Conservation (phyloP, 1,140 invertebrate genomes). For the Bradynema listronoti region DNA sequence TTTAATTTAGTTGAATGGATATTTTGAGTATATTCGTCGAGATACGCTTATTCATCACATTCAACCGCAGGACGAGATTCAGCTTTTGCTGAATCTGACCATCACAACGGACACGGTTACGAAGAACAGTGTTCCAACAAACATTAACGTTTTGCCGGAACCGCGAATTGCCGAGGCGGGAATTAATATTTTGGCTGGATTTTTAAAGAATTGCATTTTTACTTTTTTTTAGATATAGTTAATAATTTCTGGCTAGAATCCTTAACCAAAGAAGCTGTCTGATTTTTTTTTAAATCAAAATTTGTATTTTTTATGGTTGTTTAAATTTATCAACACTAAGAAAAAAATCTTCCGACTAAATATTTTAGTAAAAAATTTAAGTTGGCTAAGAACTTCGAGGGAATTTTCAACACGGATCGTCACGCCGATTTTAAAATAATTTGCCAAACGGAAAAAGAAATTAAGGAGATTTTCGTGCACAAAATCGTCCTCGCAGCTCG, state of each 20-base stretch:
- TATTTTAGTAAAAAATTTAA: slow-evolving; percentile 22
- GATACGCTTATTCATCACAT: slow-evolving; percentile 48
- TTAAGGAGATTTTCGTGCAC: slow-evolving; percentile 50
- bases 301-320: too few species aligned
- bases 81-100: slow-evolving; percentile 42
- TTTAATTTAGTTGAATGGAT: slow-evolving; percentile 49
- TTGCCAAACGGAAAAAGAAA: slow-evolving; percentile 24
- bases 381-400: slow-evolving; percentile 37
- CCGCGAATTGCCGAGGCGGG: slow-evolving; percentile 18
- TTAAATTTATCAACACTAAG: too few species aligned
- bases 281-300: too few species aligned
- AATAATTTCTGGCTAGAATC: not conserved
- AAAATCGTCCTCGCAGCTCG: slow-evolving; percentile 54
- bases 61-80: slow-evolving; percentile 43
- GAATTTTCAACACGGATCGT: slow-evolving; percentile 30
- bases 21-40: slow-evolving; percentile 56
- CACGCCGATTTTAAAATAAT: slow-evolving; percentile 54
- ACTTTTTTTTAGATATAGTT: not conserved
- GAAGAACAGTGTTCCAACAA: slow-evolving; percentile 25
- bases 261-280: too few species aligned
- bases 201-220: not conserved
- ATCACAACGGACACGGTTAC: slow-evolving; percentile 55
- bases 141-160: slow-evolving; percentile 12
- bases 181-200: not conserved
- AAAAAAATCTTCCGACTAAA: too few species aligned